A percentile compares a stretch with the other conserved stretches of the same genome.
phyloP scores from a whole-genome alignment of 53 echinoderm and acorn worm species.

The Hippasteria phrygiana region DNA sequence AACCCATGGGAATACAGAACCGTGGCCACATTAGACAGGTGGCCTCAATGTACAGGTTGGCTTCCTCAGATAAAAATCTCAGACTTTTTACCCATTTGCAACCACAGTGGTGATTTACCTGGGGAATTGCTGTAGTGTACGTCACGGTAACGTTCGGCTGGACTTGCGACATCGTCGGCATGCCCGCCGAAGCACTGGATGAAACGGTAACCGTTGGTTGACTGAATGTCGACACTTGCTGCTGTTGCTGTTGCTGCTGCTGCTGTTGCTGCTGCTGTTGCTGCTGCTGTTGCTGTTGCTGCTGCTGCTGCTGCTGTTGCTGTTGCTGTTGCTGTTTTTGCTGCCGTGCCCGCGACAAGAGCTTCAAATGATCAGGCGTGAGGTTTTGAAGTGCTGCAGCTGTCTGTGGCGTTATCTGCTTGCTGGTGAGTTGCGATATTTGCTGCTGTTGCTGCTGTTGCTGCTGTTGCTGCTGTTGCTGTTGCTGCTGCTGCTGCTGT shows the following conservation, averaged over 20 bases:
- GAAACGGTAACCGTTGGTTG: background rate
- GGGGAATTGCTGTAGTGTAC: conserved; percentile 65
- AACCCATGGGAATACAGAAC: too few relatives aligned
- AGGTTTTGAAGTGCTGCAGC: background rate
- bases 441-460: conserved; percentile 63
- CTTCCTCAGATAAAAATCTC: background rate
- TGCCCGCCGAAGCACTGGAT: background rate
- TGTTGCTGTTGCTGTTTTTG: conserved; percentile 65
- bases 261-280: conserved; percentile 78
- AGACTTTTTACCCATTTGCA: too few relatives aligned
- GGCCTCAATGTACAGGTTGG: background rate
- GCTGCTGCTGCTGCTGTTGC: conserved; percentile 82
- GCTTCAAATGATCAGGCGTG: conserved; percentile 41
- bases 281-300: conserved; percentile 69
- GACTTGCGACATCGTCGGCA: conserved; percentile 27
- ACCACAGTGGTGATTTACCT: conserved; percentile 33
- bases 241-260: conserved; percentile 74
- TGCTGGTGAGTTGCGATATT: conserved; percentile 37
- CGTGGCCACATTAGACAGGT: too few relatives aligned
- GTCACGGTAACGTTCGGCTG: conserved; percentile 94
- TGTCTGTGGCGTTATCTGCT: background rate
- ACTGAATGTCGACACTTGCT: conserved; percentile 39
- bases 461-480: conserved; percentile 51
- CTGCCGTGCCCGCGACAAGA: conserved; percentile 13
- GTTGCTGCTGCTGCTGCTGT: conserved; percentile 49